phyloP scores from a whole-genome alignment of 2,113 vertebrate genomes.

The Onychostruthus taczanowskii region DNA sequence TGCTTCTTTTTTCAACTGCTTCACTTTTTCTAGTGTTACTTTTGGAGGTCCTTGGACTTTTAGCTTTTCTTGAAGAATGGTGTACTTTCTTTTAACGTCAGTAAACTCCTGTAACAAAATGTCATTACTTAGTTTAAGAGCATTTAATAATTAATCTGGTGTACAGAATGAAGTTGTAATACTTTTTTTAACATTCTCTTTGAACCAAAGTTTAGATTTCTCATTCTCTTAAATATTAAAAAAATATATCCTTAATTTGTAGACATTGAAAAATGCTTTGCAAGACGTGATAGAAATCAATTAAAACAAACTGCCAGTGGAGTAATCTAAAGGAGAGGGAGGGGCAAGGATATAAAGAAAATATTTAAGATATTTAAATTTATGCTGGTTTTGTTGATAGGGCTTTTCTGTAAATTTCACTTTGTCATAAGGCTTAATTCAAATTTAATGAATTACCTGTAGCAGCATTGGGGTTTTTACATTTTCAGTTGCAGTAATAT shows the following conservation, averaged over 20 bases:
- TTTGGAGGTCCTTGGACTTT: conserved; percentile 5
- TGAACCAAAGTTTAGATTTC: background rate
- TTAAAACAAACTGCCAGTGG: background rate
- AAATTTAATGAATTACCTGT: background rate
- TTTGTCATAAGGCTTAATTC: background rate
- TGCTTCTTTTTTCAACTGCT: conserved; percentile 70
- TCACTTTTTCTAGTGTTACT: conserved; percentile 68
- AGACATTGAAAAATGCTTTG: background rate
- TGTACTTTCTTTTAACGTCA: conserved; percentile 68
- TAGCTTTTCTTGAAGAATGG: conserved; percentile 70
- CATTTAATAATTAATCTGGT: background rate
- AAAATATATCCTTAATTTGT: background rate
- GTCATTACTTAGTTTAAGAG: background rate
- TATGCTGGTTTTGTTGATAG: background rate
- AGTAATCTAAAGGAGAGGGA: background rate
- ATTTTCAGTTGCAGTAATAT: background rate
- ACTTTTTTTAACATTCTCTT: background rate
- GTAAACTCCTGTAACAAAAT: conserved; percentile 74
- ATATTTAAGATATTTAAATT: background rate
- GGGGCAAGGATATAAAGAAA: background rate
- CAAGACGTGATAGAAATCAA: background rate
- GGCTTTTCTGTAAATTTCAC: background rate
- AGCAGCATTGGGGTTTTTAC: background rate
- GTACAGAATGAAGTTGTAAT: background rate
- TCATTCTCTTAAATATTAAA: background rate